Percentiles rank a stretch among this genome's conserved stretches.
Evolutionary conservation across 2,888 invertebrate genomes (phyloP).

Genomic region (Subacronicta megacephala): DNA sequence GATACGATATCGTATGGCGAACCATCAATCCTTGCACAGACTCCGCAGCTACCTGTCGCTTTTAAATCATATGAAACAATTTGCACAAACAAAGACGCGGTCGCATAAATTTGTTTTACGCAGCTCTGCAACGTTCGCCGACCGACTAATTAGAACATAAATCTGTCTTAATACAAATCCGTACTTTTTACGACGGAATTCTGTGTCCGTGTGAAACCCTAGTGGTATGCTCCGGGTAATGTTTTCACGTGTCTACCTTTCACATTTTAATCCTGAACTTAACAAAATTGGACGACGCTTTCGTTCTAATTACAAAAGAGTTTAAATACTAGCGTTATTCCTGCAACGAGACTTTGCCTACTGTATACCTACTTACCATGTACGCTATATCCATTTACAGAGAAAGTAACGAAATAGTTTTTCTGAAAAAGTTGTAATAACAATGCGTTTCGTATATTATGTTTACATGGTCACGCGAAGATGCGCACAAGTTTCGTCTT

Average conservation of each 20-base stretch:
- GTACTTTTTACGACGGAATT: conserved; percentile 74
- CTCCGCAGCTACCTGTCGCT: conserved; percentile 66
- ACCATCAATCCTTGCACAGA: conserved; percentile 53
- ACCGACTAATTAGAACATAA: conserved; percentile 85
- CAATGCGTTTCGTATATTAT: conserved; percentile 3
- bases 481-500: no score
- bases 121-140: conserved; percentile 72
- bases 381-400: no score
- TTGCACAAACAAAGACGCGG: conserved; percentile 77
- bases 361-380: not conserved
- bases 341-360: conserved; percentile 17
- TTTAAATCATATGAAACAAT: conserved; percentile 80
- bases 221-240: conserved; percentile 31
- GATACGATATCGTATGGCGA: conserved; percentile 32
- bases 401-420: not conserved
- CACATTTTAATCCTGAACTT: conserved; percentile 41
- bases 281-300: conserved; percentile 39
- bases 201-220: conserved; percentile 56
- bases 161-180: conserved; percentile 82
- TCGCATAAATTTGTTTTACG: conserved; percentile 82
- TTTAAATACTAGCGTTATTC: conserved; percentile 33
- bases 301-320: conserved; percentile 47
- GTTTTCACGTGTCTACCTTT: conserved; percentile 41
- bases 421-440: not conserved
- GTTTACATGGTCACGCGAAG: conserved; percentile 6